Evolutionary conservation across 2,113 vertebrate species (phyloP).

Genomic region (Hypomesus transpacificus): DNA sequence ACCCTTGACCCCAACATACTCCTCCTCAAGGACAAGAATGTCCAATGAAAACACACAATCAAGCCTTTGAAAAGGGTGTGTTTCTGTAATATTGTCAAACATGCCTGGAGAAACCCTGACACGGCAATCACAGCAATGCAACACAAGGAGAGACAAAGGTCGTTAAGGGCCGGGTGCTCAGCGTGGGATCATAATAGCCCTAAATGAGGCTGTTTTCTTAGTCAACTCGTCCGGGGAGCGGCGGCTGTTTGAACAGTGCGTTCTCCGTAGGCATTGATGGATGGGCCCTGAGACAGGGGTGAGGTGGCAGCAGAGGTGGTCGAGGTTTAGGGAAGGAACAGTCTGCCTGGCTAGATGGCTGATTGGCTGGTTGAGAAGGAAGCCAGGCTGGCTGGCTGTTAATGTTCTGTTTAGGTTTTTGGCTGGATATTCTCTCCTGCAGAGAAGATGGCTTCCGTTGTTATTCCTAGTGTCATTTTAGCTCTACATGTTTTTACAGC

Average conservation of each 20-base stretch:
- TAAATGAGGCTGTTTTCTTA: conserved; percentile 61
- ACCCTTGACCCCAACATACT: conserved; percentile 27
- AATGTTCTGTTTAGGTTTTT: conserved; percentile 54
- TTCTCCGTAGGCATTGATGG: conserved; percentile 53
- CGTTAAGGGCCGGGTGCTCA: conserved; percentile 31
- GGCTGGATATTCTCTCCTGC: conserved; percentile 28
- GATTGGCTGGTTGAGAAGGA: conserved; percentile 19
- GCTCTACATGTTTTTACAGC: conserved; percentile 41
- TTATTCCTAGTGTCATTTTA: conserved; percentile 44
- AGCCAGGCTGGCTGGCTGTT: no score
- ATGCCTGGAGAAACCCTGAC: conserved; percentile 37
- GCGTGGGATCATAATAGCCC: conserved; percentile 49
- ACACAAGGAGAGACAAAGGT: conserved; percentile 50
- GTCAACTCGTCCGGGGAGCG: conserved; percentile 51
- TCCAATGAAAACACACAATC: conserved; percentile 47
- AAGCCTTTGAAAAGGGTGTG: conserved; percentile 30
- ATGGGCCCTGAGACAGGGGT: conserved; percentile 56
- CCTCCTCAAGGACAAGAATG: conserved; percentile 39
- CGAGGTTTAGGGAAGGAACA: neutral
- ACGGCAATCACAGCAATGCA: conserved; percentile 41
- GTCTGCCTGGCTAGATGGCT: neutral
- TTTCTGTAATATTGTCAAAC: conserved; percentile 29
- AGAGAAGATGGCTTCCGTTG: conserved; percentile 44
- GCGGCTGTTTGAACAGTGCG: conserved; percentile 42
- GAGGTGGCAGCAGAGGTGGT: conserved; percentile 36